Evolutionary conservation across 2,797 vertebrate species (phyloP), one percentile per base, ranked within the genome.

Genomic region (Octomys mimax): DNA sequence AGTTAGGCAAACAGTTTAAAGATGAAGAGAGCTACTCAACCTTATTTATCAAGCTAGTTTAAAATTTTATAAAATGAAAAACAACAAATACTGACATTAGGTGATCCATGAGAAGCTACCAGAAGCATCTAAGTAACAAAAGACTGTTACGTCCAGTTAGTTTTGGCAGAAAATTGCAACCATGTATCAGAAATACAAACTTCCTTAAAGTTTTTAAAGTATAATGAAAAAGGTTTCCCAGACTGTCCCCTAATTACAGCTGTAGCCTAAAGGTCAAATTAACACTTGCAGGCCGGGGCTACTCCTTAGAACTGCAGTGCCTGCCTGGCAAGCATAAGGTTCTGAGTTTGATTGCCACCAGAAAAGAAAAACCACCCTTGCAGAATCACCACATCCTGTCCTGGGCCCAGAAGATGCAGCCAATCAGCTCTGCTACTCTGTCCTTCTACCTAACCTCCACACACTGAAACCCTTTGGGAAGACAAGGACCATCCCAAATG

Each of bases 151-250:
- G 31, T 2, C 57, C 1, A 57, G 24, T 61, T 24, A 18, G 6
- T 10, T 62, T 93, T 77, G 39, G 26, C 59, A 87, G n/a, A 89
- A 86, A 79, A 31, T 68, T 78, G 3, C 8, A 66, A 71, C 36
- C 4, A 52, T 61, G 7, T 59, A n/a, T 90, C 21, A 92, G 82
- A 93, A 66, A 79, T 75, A 28, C 61, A 88, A 91, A 70, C n/a
- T 52, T 73, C 54, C 4, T 57, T 73, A 36, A n/a, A 33, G 5
- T 54, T 46, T 92, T 90, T 42, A 5, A 61, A 89, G 46, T 6
- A 28, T 9, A 16, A 18, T 36, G 78, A 73, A 79, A 64, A 28
- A 22, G 8, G 36, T 0, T 46, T 92, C 62, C 14, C 39, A 31
- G 61, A 66, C n/a, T 85, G 11, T 64, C 89, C 49, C 14, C 59